Evolutionary conservation across 2,113 vertebrate genomes (phyloP), one percentile per base, ranked within the genome.

Genomic region (Nipponia nippon): DNA sequence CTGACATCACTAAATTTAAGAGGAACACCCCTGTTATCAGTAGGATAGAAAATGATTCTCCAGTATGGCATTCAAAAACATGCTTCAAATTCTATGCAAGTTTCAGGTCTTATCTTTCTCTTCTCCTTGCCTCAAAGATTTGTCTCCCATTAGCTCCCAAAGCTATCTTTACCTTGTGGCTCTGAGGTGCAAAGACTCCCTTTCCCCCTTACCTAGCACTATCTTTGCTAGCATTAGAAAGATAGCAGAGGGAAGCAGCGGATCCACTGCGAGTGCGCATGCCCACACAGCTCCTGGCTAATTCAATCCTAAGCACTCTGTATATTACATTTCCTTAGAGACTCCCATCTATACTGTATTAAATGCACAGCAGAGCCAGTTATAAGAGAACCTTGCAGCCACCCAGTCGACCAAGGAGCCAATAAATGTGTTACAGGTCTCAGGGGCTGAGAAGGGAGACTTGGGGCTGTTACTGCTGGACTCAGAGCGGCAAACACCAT

Each of bases 201-300:
- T 81, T 44, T 78, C 29, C 18, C 62, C 10, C 23, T 72, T 50
- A 34, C 8, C 4, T 75, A 17, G 25, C 47, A 12, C 12, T 71
- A 36, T 27, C 21, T 66, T 76, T 63, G 14, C 34, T 40, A 62
- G 9, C 19, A 23, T 27, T 63, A 29, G 13, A 36, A 87, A 55
- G n/a, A 34, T 8, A 72, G 20, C 27, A 71, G 23, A 83, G 13
- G 10, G 21, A 22, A 58, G 7, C 32, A 44, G 38, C 5, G 8
- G 44, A 73, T 17, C 11, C 0, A 0, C 16, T 18, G 26, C 1
- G 1, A 42, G 18, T 16, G 10, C 22, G 3, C 0, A 1, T 29
- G n/a, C 26, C 42, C 42, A 13, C 30, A 67, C 15, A 84, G 27
- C 22, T 81, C 36, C 16, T 25, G 29, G 47, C 49, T 42, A n/a